Evolutionary conservation across 2,113 vertebrate genomes (phyloP).

Genomic region (Prionailurus bengalensis): DNA sequence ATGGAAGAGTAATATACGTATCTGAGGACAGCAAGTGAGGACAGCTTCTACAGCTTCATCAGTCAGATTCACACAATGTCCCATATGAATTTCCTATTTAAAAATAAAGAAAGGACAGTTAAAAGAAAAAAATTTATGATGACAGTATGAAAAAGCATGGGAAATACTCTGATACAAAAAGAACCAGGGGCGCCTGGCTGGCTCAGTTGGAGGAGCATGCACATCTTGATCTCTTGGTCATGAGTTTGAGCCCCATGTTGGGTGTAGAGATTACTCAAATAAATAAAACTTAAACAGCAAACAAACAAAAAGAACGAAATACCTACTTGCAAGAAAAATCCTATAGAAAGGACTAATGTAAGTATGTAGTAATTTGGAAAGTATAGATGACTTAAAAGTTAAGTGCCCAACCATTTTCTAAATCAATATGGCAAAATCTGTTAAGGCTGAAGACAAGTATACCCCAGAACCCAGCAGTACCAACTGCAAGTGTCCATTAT

Average conservation of each 20-base stretch:
- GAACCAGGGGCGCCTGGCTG: background rate
- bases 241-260: background rate
- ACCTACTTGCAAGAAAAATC: conserved; percentile 16
- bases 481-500: background rate
- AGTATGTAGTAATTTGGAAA: conserved; percentile 24
- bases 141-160: background rate
- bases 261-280: background rate
- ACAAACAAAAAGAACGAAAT: background rate
- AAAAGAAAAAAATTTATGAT: background rate
- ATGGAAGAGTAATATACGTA: conserved; percentile 92
- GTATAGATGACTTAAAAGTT: conserved; percentile 1
- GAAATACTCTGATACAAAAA: conserved; percentile 17
- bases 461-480: background rate
- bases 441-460: background rate
- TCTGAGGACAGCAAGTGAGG: conserved; percentile 90
- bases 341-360: conserved; percentile 9
- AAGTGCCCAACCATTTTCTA: conserved; percentile 13
- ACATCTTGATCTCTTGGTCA: background rate
- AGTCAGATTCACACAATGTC: conserved; percentile 90
- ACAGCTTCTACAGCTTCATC: conserved; percentile 91
- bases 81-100: conserved; percentile 92
- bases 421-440: background rate
- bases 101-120: conserved; percentile 41
- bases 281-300: background rate
- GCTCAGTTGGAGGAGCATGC: background rate